Evolutionary conservation across 2,888 invertebrate genomes (phyloP), one percentile per base, ranked within the genome.

Genomic region (Neoitamus cyanurus): DNA sequence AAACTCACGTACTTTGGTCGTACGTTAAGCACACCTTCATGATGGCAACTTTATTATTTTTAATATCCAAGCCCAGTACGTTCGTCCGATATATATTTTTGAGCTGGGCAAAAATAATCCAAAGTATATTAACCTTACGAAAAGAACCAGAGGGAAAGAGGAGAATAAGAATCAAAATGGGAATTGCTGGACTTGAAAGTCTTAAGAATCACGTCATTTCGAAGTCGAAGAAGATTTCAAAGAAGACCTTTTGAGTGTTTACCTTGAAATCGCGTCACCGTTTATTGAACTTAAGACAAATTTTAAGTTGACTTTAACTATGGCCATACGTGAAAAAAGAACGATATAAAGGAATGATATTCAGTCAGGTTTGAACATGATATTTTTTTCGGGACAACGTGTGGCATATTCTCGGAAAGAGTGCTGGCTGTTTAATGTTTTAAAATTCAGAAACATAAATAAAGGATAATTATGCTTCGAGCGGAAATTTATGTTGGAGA

Each of bases 241-340:
- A 46, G 77, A 77, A 77, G 46, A 28, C 46, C 37, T 75, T 46
- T 28, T 46, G 42, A 30, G 77, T 37, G 77, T 77, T 77, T 80
- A 80, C 80, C 80, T 80, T 80, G 80, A 36, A 34, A 80, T 31
- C 80, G 34, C 80, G 80, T 80, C 80, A 80, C 31, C 80, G 80
- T 80, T 80, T 80, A 68, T 80, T 80, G 80, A 80, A 80, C 80
- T 68, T 80, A 25, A 58, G 15, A 77, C 25, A 37, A 75, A 75
- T n/a, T 46, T 20, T 31, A 77, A 77, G 77, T 42, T 77, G 77
- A 77, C 77, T 77, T 20, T 42, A 42, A 77, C 77, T 77, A 36
- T 37, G 36, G 36, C 73, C 73, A 15, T 70, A 31, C 25, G 70
- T 70, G 30, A 31, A 73, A 73, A 73, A 73, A 20, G 15, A 58